Evolutionary conservation across 2,888 invertebrate genomes (phyloP).

Genomic region (Acheta domesticus): DNA sequence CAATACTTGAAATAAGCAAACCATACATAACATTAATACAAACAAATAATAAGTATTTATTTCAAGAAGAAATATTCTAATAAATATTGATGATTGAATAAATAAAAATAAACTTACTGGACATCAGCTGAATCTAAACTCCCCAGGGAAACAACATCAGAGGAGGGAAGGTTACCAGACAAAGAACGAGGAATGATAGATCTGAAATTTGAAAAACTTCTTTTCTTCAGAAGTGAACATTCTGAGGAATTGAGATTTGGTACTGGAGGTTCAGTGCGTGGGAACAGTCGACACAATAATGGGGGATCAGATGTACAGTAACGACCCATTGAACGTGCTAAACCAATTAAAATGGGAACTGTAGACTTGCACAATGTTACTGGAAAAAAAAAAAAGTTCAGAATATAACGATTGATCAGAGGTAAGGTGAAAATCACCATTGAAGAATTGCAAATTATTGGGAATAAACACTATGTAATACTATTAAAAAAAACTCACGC

Average conservation of each 20-base stretch:
- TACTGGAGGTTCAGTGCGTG: slow-evolving; percentile 66
- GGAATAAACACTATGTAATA: too few relatives aligned
- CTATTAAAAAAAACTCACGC: slow-evolving; percentile 38
- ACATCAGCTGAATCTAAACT: slow-evolving; percentile 29
- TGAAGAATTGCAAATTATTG: too few relatives aligned
- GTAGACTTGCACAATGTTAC: slow-evolving; percentile 80
- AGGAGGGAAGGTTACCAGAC: slow-evolving; percentile 62
- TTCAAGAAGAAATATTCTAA: neutral
- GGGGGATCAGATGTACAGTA: slow-evolving; percentile 75
- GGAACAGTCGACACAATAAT: slow-evolving; percentile 79
- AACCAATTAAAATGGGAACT: slow-evolving; percentile 81
- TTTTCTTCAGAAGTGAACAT: slow-evolving; percentile 41
- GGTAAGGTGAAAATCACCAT: neutral
- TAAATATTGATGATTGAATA: neutral
- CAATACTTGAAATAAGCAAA: slow-evolving; percentile 24
- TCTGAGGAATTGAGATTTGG: slow-evolving; percentile 41
- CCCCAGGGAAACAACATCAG: slow-evolving; percentile 31
- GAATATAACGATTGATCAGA: slow-evolving; percentile 22
- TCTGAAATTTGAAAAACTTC: slow-evolving; percentile 54
- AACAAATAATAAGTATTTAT: neutral
- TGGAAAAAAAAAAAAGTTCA: slow-evolving; percentile 42
- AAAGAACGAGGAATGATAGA: slow-evolving; percentile 89
- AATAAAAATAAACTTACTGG: slow-evolving; percentile 25
- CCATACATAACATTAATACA: neutral
- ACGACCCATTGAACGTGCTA: slow-evolving; percentile 88